Conservation (phyloP, 2,888 invertebrate genomes). For the Drosophila austrosaltans region DNA sequence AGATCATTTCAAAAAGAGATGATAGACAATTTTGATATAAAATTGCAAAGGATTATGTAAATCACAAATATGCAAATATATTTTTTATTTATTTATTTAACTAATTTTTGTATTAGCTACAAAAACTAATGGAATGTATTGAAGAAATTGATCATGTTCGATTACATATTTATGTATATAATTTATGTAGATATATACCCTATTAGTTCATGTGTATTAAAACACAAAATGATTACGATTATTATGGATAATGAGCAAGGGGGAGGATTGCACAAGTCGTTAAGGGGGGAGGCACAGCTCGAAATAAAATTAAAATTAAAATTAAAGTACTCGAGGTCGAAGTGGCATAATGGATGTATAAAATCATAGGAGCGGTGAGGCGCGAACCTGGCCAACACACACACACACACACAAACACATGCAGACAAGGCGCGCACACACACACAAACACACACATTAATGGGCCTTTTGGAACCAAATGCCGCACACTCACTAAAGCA, state of each 20-base stretch:
- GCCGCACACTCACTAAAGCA: conserved; percentile 61
- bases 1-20: no score
- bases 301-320: conserved; percentile 41
- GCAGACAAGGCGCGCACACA: conserved; percentile 27
- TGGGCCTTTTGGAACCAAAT: conserved; percentile 66
- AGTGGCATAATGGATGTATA: conserved; percentile 38
- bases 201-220: no score
- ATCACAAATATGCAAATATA: no score
- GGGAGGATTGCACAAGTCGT: conserved; percentile 25
- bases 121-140: no score
- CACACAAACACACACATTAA: conserved; percentile 54
- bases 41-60: no score
- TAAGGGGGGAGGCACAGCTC: conserved; percentile 16
- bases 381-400: conserved; percentile 52
- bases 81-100: no score
- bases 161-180: no score
- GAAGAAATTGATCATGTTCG: no score
- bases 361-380: conserved; percentile 58
- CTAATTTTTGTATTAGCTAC: no score
- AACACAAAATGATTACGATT: neutral
- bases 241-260: neutral
- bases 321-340: conserved; percentile 48
- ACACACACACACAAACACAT: conserved; percentile 35
- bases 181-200: no score
- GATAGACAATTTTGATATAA: no score